phyloP scores from a whole-genome alignment of 2,888 invertebrate species.

The Drosophila emarginata region DNA sequence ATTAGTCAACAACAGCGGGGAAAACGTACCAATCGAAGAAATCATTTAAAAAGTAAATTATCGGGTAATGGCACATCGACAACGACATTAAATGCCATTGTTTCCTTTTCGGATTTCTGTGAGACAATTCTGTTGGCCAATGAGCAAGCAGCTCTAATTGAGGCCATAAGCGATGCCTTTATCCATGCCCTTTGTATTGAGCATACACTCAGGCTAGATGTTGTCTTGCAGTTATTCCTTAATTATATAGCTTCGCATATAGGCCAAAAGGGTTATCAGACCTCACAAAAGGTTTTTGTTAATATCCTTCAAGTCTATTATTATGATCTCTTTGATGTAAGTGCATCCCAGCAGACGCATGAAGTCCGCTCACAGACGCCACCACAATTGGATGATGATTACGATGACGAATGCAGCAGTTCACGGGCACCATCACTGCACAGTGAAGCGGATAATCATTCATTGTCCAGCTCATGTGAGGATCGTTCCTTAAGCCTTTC shows the following conservation, averaged over 20 bases:
- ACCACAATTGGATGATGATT: slow-evolving; percentile 70
- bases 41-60: slow-evolving; percentile 15
- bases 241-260: slow-evolving; percentile 87
- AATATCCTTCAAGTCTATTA: slow-evolving; percentile 84
- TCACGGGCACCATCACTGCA: slow-evolving; percentile 74
- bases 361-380: slow-evolving; percentile 75
- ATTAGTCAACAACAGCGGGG: slow-evolving; percentile 29
- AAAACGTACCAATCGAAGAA: not conserved
- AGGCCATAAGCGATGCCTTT: slow-evolving; percentile 80
- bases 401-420: slow-evolving; percentile 70
- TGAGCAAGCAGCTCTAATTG: slow-evolving; percentile 75
- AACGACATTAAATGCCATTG: slow-evolving; percentile 56
- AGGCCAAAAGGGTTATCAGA: slow-evolving; percentile 84
- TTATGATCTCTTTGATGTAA: slow-evolving; percentile 80
- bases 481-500: slow-evolving; percentile 62
- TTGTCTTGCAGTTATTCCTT: slow-evolving; percentile 84
- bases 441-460: slow-evolving; percentile 78
- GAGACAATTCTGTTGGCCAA: slow-evolving; percentile 79
- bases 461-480: slow-evolving; percentile 74
- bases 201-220: slow-evolving; percentile 79
- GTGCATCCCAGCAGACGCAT: slow-evolving; percentile 63
- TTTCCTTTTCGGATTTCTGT: slow-evolving; percentile 81
- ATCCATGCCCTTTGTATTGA: slow-evolving; percentile 80
- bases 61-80: slow-evolving; percentile 29
- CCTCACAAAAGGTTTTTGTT: slow-evolving; percentile 83